Evolutionary conservation across 1,140 invertebrate genomes (phyloP).

Genomic region (Philotrypesis tridentata): DNA sequence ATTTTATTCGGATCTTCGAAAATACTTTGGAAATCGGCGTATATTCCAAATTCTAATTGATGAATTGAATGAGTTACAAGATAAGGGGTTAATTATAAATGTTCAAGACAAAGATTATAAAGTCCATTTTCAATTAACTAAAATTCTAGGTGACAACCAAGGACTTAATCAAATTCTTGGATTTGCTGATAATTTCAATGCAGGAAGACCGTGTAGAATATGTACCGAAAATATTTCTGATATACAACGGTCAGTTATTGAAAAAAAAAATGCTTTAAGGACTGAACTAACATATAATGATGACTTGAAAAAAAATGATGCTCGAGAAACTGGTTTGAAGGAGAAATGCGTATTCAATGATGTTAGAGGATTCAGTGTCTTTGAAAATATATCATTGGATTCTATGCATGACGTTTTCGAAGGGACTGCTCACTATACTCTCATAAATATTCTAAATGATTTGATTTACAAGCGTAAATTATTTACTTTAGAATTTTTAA

Average conservation of each 20-base stretch:
- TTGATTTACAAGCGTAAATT: conserved; percentile 56
- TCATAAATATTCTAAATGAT: conserved; percentile 59
- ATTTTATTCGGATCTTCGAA: conserved; percentile 38
- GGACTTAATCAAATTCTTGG: conserved; percentile 48
- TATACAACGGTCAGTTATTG: neutral
- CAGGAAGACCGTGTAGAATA: conserved; percentile 45
- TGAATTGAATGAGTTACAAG: conserved; percentile 47
- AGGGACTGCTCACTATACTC: conserved; percentile 64
- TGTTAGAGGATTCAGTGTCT: conserved; percentile 63
- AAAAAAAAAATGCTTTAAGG: neutral
- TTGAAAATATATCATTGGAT: conserved; percentile 64
- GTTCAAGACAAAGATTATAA: conserved; percentile 4
- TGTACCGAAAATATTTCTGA: conserved; percentile 15
- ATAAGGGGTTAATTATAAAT: conserved; percentile 27
- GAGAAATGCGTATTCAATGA: no score
- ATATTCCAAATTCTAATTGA: conserved; percentile 47
- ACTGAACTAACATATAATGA: conserved; percentile 10
- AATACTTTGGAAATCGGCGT: conserved; percentile 29
- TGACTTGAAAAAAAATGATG: conserved; percentile 40
- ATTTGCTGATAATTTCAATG: conserved; percentile 45
- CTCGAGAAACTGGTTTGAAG: conserved; percentile 56
- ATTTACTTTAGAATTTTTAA: conserved; percentile 59
- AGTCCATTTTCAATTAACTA: conserved; percentile 45
- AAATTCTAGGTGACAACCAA: conserved; percentile 31
- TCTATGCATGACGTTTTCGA: conserved; percentile 69